A percentile compares a stretch with the other conserved stretches of the same genome.
phyloP scores from a whole-genome alignment of 2,888 invertebrate species.

The Labia minor region DNA sequence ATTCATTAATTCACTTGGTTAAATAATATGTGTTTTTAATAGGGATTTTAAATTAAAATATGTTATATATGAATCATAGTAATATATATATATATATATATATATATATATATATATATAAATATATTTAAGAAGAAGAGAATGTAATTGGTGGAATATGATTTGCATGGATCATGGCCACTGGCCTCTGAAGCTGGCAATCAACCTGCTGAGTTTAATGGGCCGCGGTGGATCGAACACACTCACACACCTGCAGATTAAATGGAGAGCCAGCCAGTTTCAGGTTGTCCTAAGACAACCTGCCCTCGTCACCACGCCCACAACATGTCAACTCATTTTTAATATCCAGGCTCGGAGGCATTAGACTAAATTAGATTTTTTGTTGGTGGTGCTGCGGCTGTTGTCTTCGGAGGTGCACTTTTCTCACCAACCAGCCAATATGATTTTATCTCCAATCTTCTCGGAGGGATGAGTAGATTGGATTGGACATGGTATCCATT shows the following conservation, averaged over 20 bases:
- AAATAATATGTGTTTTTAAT: too few relatives aligned
- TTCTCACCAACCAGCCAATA: neutral
- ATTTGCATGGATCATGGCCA: neutral
- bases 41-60: too few relatives aligned
- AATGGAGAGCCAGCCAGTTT: neutral
- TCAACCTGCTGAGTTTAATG: neutral
- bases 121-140: too few relatives aligned
- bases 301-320: neutral
- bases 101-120: too few relatives aligned
- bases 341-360: neutral
- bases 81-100: too few relatives aligned
- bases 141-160: neutral
- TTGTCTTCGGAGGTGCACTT: neutral
- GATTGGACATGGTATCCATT: too few relatives aligned
- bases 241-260: constrained; percentile 7
- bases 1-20: too few relatives aligned
- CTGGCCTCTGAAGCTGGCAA: neutral
- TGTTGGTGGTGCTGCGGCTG: neutral
- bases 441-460: neutral
- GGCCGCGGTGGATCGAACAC: neutral
- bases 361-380: neutral
- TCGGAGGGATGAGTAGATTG: too few relatives aligned
- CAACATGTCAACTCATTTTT: constrained; percentile 5
- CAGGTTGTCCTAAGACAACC: constrained; percentile 1
- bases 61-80: too few relatives aligned